phyloP scores from a whole-genome alignment of 2,888 invertebrate genomes.

The Hydrotaea cyrtoneurina region DNA sequence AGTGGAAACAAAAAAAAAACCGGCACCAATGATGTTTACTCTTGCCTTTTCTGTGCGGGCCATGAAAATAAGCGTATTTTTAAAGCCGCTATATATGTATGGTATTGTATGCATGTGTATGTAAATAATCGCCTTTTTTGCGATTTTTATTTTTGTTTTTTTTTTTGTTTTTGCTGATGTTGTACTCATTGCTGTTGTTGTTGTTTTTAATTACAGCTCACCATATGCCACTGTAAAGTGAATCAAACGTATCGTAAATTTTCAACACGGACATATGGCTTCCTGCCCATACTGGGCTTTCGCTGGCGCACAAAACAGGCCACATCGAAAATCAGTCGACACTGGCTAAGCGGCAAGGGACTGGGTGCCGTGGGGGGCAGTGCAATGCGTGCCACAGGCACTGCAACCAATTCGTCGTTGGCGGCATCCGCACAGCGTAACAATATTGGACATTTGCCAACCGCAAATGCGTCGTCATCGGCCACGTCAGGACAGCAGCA shows the following conservation, averaged over 20 bases:
- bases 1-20: background rate
- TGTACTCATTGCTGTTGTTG: background rate
- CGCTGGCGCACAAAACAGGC: conserved; percentile 78
- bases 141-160: too few relatives aligned
- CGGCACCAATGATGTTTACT: conserved; percentile 21
- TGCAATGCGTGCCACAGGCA: conserved; percentile 63
- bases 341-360: conserved; percentile 84
- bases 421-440: conserved; percentile 63
- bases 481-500: conserved; percentile 71
- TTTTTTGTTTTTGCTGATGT: too few relatives aligned
- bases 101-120: background rate
- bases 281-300: conserved; percentile 81
- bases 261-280: conserved; percentile 83
- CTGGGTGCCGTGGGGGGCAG: conserved; percentile 69
- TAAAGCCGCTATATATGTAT: background rate
- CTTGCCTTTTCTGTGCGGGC: background rate
- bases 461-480: conserved; percentile 68
- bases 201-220: conserved; percentile 82
- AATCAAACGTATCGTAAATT: conserved; percentile 88
- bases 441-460: conserved; percentile 71
- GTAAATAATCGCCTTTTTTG: background rate
- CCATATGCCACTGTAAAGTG: conserved; percentile 89
- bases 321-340: conserved; percentile 79
- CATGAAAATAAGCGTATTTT: conserved; percentile 5
- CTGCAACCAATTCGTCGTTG: conserved; percentile 66